A percentile compares a stretch with the other conserved stretches of the same genome.
phyloP scores from a whole-genome alignment of 2,888 invertebrate species.

The Drosophila quinaria region DNA sequence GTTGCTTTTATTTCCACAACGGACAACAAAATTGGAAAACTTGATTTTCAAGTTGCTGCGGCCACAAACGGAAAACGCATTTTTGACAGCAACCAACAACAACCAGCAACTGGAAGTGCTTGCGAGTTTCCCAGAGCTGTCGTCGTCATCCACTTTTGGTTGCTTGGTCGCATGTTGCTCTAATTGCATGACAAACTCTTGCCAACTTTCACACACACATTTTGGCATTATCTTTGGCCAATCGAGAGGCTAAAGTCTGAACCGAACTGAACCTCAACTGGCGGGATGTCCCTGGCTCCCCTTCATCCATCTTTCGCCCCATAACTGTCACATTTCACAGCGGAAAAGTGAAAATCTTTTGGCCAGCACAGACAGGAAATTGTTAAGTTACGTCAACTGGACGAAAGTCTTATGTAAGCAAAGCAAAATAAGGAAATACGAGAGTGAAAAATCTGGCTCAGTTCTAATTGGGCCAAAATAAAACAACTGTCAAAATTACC shows the following conservation, averaged over 20 bases:
- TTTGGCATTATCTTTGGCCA: slow-evolving; percentile 58
- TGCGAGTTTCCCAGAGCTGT: slow-evolving; percentile 52
- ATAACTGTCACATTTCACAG: slow-evolving; percentile 65
- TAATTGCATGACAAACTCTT: slow-evolving; percentile 78
- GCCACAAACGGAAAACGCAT: slow-evolving; percentile 63
- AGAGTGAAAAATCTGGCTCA: slow-evolving; percentile 14
- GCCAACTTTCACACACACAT: slow-evolving; percentile 72
- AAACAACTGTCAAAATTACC: background rate
- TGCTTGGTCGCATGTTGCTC: slow-evolving; percentile 75
- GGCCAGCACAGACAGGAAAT: slow-evolving; percentile 40
- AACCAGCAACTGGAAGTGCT: slow-evolving; percentile 3
- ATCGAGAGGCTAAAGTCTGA: slow-evolving; percentile 14
- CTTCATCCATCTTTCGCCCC: slow-evolving; percentile 8
- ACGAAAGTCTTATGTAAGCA: slow-evolving; percentile 43
- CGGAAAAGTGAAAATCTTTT: slow-evolving; percentile 55
- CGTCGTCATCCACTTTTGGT: slow-evolving; percentile 53
- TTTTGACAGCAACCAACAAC: slow-evolving; percentile 30
- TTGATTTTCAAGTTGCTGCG: slow-evolving; percentile 71
- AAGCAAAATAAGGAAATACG: background rate
- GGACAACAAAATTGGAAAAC: slow-evolving; percentile 65
- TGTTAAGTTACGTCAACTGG: slow-evolving; percentile 27
- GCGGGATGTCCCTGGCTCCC: background rate
- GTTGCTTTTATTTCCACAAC: slow-evolving; percentile 63
- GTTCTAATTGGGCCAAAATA: slow-evolving; percentile 30
- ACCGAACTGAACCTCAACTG: slow-evolving; percentile 17